Base-by-base conservation (phyloP, 1,140 invertebrate genomes). In the Propsilocerus akamusi region DNA sequence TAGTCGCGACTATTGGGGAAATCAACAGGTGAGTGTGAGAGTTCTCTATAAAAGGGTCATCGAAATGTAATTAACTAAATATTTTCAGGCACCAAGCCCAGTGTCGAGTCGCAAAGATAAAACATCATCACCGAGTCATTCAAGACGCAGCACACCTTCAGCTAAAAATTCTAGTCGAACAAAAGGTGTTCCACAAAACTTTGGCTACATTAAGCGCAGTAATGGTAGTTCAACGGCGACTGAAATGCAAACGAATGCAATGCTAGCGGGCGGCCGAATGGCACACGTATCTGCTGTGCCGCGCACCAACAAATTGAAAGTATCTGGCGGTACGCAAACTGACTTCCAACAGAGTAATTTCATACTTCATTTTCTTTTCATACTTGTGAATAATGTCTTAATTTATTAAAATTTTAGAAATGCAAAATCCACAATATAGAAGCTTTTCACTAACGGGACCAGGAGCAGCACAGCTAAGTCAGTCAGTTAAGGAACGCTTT, bases 271-370 rank as follows among this genome's bases (percentile, higher is more conserved):
- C 55, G 72, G 72, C 20, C 70, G 84, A 58, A 86, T 83, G 2
- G 83, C 83, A 48, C 81, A 88, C 70, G 83, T 87, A 6, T 84
- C 84, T 32, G 83, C 81, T 1, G 83, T 88, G 17, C 83, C 85
- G 6, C 70, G 83, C 56, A 84, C 83, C 1, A 81, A 81, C 64
- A 89, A 90, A 69, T 83, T 90, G 5, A 86, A 87, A 70, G 78
- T 86, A 1, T 87, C 86, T 6, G 86, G 86, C 12, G 86, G 86
- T 5, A 91, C 86, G 0, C 88, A 91, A 65, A 91, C 87, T 52
- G 86, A 89, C 55, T 68, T 87, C 25, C 72, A 76, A 65, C 74
- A 74, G 59, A 78, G 77, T 78, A 61, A 72, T 72, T 72, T 53
- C n/a, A n/a, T 14, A 3, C 25, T 47, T 47, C 2, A 23, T 20